Evolutionary conservation across 2,113 vertebrate species (phyloP).

Genomic region (Lutjanus erythropterus): DNA sequence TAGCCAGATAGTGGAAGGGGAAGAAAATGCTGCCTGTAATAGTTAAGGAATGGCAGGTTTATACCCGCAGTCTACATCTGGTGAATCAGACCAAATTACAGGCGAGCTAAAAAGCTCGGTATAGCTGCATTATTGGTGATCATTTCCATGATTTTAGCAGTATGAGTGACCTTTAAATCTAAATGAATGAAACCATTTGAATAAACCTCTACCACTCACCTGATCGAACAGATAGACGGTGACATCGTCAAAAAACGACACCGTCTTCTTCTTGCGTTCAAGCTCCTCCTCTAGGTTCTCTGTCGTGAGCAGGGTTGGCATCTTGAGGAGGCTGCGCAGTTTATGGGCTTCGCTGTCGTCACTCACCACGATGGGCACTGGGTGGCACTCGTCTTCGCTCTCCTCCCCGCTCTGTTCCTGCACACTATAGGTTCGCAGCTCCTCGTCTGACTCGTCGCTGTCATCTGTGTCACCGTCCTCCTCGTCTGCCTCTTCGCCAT

Average conservation of each 20-base stretch:
- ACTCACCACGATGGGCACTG: constrained; percentile 92
- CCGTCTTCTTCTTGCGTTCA: constrained; percentile 92
- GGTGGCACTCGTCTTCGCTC: constrained; percentile 90
- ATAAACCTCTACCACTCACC: constrained; percentile 78
- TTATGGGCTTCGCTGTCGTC: constrained; percentile 89
- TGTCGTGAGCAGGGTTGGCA: constrained; percentile 79
- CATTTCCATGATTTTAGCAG: too few relatives aligned
- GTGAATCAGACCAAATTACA: too few relatives aligned
- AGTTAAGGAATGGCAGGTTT: too few relatives aligned
- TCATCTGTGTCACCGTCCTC: constrained; percentile 92
- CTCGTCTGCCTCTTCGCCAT: constrained; percentile 84
- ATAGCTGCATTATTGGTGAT: too few relatives aligned
- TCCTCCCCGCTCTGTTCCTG: constrained; percentile 92
- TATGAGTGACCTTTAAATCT: not conserved
- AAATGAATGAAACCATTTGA: not conserved
- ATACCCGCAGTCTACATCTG: too few relatives aligned
- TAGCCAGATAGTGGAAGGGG: too few relatives aligned
- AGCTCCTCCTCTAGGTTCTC: constrained; percentile 86
- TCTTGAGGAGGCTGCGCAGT: constrained; percentile 93
- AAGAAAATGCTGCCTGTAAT: too few relatives aligned
- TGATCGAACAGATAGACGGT: constrained; percentile 98
- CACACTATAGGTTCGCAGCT: constrained; percentile 89
- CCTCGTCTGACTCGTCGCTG: constrained; percentile 94
- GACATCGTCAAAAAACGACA: constrained; percentile 97
- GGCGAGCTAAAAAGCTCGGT: too few relatives aligned